Conservation (phyloP, 2,888 invertebrate species). For the Junonia oenone region DNA sequence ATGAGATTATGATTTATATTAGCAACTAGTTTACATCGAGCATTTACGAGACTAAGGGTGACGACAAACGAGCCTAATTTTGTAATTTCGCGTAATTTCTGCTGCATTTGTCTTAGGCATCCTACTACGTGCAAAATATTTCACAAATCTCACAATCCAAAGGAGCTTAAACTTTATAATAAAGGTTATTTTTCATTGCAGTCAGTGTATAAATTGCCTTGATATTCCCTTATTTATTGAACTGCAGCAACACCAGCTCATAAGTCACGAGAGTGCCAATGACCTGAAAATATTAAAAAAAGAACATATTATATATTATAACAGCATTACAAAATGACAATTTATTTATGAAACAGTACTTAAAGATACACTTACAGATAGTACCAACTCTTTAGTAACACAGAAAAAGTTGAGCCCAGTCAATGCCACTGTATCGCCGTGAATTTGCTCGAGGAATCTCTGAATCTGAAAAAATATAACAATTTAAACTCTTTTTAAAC, state of each 20-base stretch:
- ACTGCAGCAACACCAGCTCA: constrained; percentile 55
- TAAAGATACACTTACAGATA: constrained; percentile 64
- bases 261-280: constrained; percentile 57
- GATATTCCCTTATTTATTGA: constrained; percentile 26
- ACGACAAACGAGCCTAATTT: too few species aligned
- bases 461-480: constrained; percentile 61
- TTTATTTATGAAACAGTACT: too few species aligned
- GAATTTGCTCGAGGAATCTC: constrained; percentile 80
- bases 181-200: neutral
- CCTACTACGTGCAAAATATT: too few species aligned
- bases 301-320: neutral
- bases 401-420: constrained; percentile 81
- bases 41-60: too few species aligned
- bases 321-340: too few species aligned
- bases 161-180: too few species aligned
- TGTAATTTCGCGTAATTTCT: too few species aligned
- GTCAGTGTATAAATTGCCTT: neutral
- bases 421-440: constrained; percentile 78
- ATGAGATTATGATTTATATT: too few species aligned
- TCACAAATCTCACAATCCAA: too few species aligned
- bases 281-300: constrained; percentile 39
- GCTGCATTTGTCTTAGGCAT: too few species aligned
- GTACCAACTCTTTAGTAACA: constrained; percentile 75
- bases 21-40: too few species aligned
- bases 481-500: neutral